Conservation (phyloP, 2,797 vertebrate genomes). For the Etheostoma perlongum region DNA sequence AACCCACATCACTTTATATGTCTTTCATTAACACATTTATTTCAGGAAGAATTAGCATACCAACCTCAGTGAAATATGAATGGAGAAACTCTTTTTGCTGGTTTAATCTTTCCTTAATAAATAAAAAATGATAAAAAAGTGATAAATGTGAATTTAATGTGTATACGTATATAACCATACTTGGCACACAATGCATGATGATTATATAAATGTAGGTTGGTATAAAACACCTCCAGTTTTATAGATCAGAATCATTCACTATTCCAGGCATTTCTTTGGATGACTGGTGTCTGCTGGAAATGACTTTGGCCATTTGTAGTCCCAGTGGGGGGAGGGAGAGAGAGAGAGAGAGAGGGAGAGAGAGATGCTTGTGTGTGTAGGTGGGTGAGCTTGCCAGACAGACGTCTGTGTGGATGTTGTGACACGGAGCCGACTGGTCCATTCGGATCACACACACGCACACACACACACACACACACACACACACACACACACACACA, state of each 20-base stretch:
- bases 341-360: conserved; percentile 35
- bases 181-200: background rate
- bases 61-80: conserved; percentile 14
- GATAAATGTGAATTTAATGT: background rate
- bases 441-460: conserved; percentile 52
- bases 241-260: background rate
- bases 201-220: conserved; percentile 8
- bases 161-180: background rate
- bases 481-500: conserved; percentile 58
- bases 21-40: conserved; percentile 25
- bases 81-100: background rate
- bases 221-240: background rate
- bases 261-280: conserved; percentile 59
- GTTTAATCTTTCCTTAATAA: background rate
- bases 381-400: conserved; percentile 36
- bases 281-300: conserved; percentile 45
- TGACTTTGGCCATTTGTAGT: conserved; percentile 55
- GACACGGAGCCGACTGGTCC: conserved; percentile 47
- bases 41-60: conserved; percentile 1
- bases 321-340: conserved; percentile 40
- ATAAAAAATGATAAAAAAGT: background rate
- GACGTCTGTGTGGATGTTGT: conserved; percentile 35
- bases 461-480: conserved; percentile 55
- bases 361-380: conserved; percentile 29
- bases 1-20: conserved; percentile 7